These are phyloP conservation scores for Beris morrisii DNA, from an alignment of 2,888 invertebrate species.

Conservation along the genomic window DNA sequence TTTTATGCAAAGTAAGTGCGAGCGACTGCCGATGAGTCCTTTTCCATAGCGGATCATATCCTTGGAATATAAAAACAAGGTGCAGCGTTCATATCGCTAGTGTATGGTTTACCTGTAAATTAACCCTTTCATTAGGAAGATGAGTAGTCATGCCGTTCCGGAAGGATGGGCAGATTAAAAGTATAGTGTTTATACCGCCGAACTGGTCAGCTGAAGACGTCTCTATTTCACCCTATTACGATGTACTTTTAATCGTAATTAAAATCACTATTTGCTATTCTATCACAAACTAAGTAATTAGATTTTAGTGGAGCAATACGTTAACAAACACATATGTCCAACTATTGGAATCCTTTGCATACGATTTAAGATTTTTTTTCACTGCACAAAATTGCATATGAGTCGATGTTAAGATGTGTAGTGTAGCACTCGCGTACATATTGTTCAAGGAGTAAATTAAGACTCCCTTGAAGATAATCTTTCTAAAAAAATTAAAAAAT, in stretches of 20 bases:
- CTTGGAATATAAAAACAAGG: conserved; percentile 14
- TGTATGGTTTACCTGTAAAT: conserved; percentile 21
- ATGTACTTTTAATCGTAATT: conserved; percentile 28
- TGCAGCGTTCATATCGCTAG: conserved; percentile 11
- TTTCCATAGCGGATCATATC: background rate
- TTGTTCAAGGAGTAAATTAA: no score
- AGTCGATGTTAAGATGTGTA: no score
- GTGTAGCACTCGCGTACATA: no score
- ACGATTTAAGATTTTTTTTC: no score
- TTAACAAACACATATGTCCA: no score
- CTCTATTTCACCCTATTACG: conserved; percentile 26
- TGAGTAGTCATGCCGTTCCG: conserved; percentile 26
- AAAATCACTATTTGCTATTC: conserved; percentile 31
- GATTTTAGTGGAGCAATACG: conserved; percentile 6
- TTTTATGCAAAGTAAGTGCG: conserved; percentile 13
- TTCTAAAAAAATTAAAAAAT: no score
- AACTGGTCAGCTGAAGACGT: conserved; percentile 22
- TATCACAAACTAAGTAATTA: conserved; percentile 27
- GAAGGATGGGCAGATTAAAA: conserved; percentile 15
- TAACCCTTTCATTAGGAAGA: conserved; percentile 33
- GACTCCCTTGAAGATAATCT: no score
- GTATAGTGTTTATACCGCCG: conserved; percentile 13
- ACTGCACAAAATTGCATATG: no score
- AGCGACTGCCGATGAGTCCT: background rate
- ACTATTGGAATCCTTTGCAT: no score